Evolutionary conservation across 2,888 invertebrate genomes (phyloP), one percentile per base, ranked within the genome.

Genomic region (Zelleria hepariella): DNA sequence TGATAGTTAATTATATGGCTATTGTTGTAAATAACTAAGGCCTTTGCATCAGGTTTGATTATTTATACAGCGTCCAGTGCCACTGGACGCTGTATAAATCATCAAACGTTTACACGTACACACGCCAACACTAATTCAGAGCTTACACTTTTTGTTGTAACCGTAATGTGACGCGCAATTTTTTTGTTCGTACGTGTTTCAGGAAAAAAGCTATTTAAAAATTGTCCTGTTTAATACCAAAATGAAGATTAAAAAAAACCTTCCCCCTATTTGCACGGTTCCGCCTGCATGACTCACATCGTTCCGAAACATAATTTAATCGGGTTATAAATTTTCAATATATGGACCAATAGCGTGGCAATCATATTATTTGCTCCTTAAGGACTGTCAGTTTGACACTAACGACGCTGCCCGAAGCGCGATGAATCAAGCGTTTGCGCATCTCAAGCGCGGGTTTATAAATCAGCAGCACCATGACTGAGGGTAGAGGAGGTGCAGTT

Each of bases 381-480:
- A 63, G 64, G 63, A 66, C 65, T 66, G 69, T 69, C 69, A 64
- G 65, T 69, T 71, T 73, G 80, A 79, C 79, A 75, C 73, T 80
- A 79, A 79, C 76, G 76, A 78, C 71, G 68, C 62, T 62, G 64
- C 65, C 70, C 67, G 70, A 77, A 66, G 64, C 66, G 71, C 74
- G 70, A 80, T 81, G 77, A 80, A 81, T 82, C 80, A 80, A 70
- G 55, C 53, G 67, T 66, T 64, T 64, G 67, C 65, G 64, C 53
- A 53, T 53, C 53, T 53, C 15, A 25, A 53, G 61, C 68, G 68
- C 66, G 57, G 32, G 32, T 10, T 67, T 72, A 77, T 80, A 81
- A 82, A 78, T 80, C 77, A 73, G 69, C 70, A 67, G 68, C 67
- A 71, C 74, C 24, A 25, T 53, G 5, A n/a, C 53, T 21, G 2